These are phyloP conservation scores for Accipiter superciliosus DNA, from an alignment of 2,797 vertebrate genomes.

Conservation along the genomic window DNA sequence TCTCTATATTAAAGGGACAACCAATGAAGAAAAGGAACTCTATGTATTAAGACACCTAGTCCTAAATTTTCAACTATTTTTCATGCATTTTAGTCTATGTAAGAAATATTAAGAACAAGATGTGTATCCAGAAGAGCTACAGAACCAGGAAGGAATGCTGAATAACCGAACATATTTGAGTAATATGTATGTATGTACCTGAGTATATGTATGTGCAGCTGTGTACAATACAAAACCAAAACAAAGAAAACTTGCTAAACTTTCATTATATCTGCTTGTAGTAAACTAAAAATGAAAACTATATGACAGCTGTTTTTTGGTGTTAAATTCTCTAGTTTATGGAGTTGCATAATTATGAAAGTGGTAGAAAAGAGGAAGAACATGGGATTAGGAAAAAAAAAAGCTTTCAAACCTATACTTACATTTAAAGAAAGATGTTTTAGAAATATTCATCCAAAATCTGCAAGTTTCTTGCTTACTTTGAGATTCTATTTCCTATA, in stretches of 20 bases:
- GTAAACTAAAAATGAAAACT: neutral
- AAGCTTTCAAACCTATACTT: neutral
- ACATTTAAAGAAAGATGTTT: neutral
- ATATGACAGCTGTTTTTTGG: neutral
- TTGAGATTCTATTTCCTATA: neutral
- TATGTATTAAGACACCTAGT: neutral
- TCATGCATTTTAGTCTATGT: neutral
- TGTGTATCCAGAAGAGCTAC: neutral
- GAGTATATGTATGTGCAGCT: no score
- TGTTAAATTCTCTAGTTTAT: neutral
- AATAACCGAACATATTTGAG: neutral
- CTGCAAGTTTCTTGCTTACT: neutral
- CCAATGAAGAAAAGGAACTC: neutral
- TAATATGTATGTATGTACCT: neutral
- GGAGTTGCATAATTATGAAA: neutral
- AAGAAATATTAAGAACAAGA: neutral
- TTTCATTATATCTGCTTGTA: neutral
- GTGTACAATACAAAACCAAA: neutral
- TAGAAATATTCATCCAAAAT: neutral
- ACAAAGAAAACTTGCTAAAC: neutral
- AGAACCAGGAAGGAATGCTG: neutral
- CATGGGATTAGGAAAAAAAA: neutral
- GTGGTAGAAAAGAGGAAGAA: neutral
- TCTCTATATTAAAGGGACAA: neutral
- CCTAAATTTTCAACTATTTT: neutral